Evolutionary conservation across 2,888 invertebrate species (phyloP).

Genomic region (Shargacucullia verbasci): DNA sequence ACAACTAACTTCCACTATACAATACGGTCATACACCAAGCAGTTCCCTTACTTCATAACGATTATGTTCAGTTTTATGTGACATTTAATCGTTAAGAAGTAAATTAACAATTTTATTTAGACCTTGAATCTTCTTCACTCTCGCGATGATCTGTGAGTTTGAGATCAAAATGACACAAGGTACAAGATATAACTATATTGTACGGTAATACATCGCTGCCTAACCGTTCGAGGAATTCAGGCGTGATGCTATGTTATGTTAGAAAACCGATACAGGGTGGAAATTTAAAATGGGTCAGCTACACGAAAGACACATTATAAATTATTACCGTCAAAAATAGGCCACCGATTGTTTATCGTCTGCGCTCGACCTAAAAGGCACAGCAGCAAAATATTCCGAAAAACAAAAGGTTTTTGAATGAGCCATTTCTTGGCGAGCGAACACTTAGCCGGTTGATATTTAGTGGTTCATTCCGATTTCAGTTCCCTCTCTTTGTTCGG

Average conservation of each 20-base stretch:
- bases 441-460: slow-evolving; percentile 70
- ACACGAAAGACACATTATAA: no score
- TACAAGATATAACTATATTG: no score
- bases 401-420: slow-evolving; percentile 54
- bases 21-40: slow-evolving; percentile 27
- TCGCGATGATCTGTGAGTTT: background rate
- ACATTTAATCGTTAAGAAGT: slow-evolving; percentile 19
- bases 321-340: no score
- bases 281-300: no score
- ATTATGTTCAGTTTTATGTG: slow-evolving; percentile 19
- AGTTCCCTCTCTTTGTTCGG: slow-evolving; percentile 78
- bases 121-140: background rate
- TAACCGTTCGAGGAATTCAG: no score
- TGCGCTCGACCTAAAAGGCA: slow-evolving; percentile 18
- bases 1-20: slow-evolving; percentile 25
- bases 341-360: no score
- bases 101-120: slow-evolving; percentile 17
- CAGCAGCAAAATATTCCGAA: slow-evolving; percentile 36
- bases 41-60: slow-evolving; percentile 26
- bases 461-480: slow-evolving; percentile 80
- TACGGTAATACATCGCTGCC: no score
- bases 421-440: slow-evolving; percentile 51
- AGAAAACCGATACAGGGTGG: no score
- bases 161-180: no score
- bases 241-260: no score